Evolutionary conservation across 2,797 vertebrate species (phyloP).

Genomic region (Otolemur crassicaudatus): DNA sequence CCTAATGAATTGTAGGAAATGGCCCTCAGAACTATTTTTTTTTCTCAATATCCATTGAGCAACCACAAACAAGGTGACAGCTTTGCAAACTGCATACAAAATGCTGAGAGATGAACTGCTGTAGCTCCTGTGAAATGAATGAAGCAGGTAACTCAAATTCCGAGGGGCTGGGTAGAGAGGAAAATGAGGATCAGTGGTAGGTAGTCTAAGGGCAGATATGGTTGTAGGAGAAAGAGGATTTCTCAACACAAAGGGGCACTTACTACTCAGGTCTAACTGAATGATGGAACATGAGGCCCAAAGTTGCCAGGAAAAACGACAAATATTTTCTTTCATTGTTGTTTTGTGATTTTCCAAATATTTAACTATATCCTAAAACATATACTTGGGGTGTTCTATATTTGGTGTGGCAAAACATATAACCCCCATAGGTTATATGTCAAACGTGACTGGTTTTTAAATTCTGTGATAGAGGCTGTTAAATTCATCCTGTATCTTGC

Average conservation of each 20-base stretch:
- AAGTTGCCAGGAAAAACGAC: background rate
- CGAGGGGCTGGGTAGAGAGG: background rate
- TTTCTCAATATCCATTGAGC: background rate
- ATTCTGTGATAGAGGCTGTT: background rate
- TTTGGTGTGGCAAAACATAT: background rate
- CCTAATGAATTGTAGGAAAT: background rate
- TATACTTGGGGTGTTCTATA: background rate
- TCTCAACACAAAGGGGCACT: background rate
- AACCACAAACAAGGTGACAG: background rate
- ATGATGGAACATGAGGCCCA: background rate
- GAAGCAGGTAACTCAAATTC: background rate
- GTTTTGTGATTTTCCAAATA: background rate
- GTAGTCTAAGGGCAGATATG: background rate
- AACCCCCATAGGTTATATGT: background rate
- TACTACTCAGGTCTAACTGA: background rate
- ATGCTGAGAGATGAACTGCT: background rate
- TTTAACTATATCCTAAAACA: background rate
- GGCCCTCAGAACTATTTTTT: background rate
- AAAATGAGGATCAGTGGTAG: background rate
- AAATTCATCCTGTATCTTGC: background rate
- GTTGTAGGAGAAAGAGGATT: background rate
- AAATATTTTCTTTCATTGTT: background rate
- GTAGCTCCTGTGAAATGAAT: background rate
- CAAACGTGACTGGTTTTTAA: background rate
- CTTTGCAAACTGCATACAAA: background rate